Base-by-base conservation (phyloP, 2,113 vertebrate species). In the Poeciliopsis occidentalis region DNA sequence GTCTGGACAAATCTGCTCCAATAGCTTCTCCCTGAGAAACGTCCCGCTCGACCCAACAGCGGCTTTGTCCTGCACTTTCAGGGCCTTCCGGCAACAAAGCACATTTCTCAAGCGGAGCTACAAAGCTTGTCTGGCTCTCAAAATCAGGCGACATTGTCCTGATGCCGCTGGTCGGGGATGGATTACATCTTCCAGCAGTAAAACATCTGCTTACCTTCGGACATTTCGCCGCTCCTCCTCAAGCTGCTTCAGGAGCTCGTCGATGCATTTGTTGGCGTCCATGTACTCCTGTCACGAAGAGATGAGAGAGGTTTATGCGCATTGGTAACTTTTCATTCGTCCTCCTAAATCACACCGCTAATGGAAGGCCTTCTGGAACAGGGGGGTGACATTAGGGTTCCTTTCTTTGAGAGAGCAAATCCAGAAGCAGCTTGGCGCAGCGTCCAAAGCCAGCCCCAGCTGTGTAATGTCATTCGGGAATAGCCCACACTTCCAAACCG, bases 231-330 rank as follows among this genome's bases (percentile, higher is more conserved):
- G 95, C 79, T 97, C 96, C 62, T 97, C 96, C 90, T 97, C 96
- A 0, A 97, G 93, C 76, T 96, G 96, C 63, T 94, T 95, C 72
- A 97, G 90, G 31, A 97, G 93, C 78, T 96, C 95, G 13, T 97
- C 95, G 0, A 96, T 94, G 83, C 95, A 96, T 87, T 94, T 96
- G 91, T 96, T 96, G 74, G 96, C 95, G 37, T 96, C 96, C 96
- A 96, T 96, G 83, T 96, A 95, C 76, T 96, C 97, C 96, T 98
- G 90, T 37, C 44, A 22, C 82, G 75, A 68, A 86, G 73, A 88
- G 73, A 88, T 0, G 26, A 76, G 75, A 76, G 54, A 60, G 32
- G 63, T 57, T 76, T 72, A 70, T 64, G 54, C 67, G 51, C 51
- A 77, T 73, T 57, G n/a, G 51, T 57, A 57, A 57, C 51, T n/a